Evolutionary conservation across 2,888 invertebrate genomes (phyloP).

Genomic region (Diplazon laetatorius): DNA sequence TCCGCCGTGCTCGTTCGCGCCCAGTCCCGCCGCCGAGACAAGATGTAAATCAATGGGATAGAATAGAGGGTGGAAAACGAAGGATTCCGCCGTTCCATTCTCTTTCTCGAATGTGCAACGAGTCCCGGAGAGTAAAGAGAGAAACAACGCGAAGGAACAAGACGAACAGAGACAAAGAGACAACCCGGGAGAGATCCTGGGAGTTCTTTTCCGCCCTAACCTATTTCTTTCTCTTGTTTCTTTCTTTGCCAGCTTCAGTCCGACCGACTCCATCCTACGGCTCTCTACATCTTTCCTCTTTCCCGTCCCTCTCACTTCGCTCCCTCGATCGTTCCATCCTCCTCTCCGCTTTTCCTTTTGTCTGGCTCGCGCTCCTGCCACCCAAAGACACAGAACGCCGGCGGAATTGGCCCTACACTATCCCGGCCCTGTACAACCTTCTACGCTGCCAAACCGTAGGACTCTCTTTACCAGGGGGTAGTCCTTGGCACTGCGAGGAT

Average conservation of each 20-base stretch:
- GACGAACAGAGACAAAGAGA: conserved; percentile 48
- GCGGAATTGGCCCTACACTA: conserved; percentile 73
- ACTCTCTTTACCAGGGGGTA: background rate
- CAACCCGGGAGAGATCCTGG: conserved; percentile 49
- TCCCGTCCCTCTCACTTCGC: conserved; percentile 56
- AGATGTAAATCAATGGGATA: conserved; percentile 81
- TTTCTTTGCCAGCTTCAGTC: conserved; percentile 44
- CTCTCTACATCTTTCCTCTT: conserved; percentile 66
- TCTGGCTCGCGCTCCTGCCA: conserved; percentile 70
- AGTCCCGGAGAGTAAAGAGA: conserved; percentile 37
- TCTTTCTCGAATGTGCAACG: too few relatives aligned
- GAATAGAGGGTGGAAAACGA: conserved; percentile 73
- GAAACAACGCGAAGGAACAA: conserved; percentile 42
- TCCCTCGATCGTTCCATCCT: conserved; percentile 43
- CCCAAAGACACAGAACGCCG: conserved; percentile 69
- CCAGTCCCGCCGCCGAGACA: conserved; percentile 74
- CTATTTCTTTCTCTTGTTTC: conserved; percentile 49
- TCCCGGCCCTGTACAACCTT: conserved; percentile 46
- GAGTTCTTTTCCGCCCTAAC: conserved; percentile 64
- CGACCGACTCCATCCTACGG: conserved; percentile 52
- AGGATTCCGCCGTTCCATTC: conserved; percentile 71
- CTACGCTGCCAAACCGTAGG: conserved; percentile 9
- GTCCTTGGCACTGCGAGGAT: too few relatives aligned
- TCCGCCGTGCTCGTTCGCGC: too few relatives aligned
- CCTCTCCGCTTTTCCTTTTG: conserved; percentile 67